These are phyloP conservation scores for Lomographa bimaculata DNA, from an alignment of 2,888 invertebrate species.

Conservation along the genomic window DNA sequence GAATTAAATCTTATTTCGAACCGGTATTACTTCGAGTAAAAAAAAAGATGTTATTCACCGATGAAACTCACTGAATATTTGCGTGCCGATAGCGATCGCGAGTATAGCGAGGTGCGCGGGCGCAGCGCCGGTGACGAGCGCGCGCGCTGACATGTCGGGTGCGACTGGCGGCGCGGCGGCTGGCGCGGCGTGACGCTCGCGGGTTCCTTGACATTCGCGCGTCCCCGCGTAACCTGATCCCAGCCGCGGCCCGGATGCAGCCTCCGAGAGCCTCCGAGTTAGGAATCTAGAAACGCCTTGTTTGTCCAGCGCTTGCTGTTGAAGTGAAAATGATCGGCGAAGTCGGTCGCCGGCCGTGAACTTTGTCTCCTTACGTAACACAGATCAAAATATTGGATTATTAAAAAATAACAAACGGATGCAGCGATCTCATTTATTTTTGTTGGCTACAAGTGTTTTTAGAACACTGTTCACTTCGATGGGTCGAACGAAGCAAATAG, in stretches of 20 bases:
- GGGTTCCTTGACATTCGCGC: conserved; percentile 82
- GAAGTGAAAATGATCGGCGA: conserved; percentile 59
- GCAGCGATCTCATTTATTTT: conserved; percentile 24
- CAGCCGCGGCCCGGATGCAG: conserved; percentile 79
- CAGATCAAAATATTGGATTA: conserved; percentile 49
- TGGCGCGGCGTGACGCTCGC: conserved; percentile 32
- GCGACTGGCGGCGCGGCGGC: conserved; percentile 53
- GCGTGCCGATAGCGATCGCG: conserved; percentile 31
- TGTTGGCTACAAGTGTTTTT: not conserved
- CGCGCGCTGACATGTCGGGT: conserved; percentile 73
- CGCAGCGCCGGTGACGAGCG: conserved; percentile 48
- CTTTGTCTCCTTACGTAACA: conserved; percentile 69
- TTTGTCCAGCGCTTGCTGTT: conserved; percentile 53
- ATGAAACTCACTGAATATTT: conserved; percentile 56
- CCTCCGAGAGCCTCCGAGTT: conserved; percentile 74
- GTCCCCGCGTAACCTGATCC: conserved; percentile 67
- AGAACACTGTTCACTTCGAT: no score
- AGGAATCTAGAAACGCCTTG: conserved; percentile 75
- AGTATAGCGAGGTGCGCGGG: conserved; percentile 29
- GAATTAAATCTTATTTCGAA: conserved; percentile 3
- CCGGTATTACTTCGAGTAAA: conserved; percentile 11
- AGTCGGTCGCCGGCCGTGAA: conserved; percentile 63
- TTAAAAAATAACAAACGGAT: conserved; percentile 32
- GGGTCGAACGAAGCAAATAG: no score
- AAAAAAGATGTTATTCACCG: conserved; percentile 12